phyloP scores from a whole-genome alignment of 2,797 vertebrate genomes.

The Syncerus caffer region DNA sequence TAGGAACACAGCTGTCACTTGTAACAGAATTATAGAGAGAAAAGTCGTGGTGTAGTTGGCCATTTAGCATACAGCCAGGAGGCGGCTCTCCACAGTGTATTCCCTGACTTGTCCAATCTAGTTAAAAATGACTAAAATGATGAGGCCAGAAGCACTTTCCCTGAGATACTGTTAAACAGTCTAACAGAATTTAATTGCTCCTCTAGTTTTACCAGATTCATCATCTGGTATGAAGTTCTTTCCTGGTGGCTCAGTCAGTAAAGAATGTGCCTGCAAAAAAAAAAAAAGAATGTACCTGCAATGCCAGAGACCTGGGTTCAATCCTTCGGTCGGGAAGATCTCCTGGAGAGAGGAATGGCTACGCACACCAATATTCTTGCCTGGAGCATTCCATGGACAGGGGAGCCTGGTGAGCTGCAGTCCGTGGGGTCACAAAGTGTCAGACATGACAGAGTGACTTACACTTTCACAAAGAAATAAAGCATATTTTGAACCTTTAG shows the following conservation, averaged over 20 bases:
- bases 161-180: neutral
- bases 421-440: neutral
- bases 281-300: neutral
- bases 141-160: neutral
- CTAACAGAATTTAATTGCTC: constrained; percentile 18
- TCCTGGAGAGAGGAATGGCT: neutral
- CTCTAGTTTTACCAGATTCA: neutral
- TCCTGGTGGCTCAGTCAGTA: neutral
- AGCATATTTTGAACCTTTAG: neutral
- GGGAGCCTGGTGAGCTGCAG: neutral
- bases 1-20: constrained; percentile 29
- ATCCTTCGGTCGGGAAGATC: neutral
- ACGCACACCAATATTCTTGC: neutral
- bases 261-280: neutral
- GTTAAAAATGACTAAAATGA: constrained; percentile 29
- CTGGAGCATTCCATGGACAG: neutral
- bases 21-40: neutral
- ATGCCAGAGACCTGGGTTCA: neutral
- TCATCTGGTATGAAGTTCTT: neutral
- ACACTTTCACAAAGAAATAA: neutral
- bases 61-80: neutral
- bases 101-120: neutral
- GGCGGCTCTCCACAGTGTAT: neutral
- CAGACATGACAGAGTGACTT: accelerated
- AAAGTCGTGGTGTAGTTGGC: neutral